Base-by-base conservation (phyloP, 2,113 vertebrate species). In the Bujurquina vittata region DNA sequence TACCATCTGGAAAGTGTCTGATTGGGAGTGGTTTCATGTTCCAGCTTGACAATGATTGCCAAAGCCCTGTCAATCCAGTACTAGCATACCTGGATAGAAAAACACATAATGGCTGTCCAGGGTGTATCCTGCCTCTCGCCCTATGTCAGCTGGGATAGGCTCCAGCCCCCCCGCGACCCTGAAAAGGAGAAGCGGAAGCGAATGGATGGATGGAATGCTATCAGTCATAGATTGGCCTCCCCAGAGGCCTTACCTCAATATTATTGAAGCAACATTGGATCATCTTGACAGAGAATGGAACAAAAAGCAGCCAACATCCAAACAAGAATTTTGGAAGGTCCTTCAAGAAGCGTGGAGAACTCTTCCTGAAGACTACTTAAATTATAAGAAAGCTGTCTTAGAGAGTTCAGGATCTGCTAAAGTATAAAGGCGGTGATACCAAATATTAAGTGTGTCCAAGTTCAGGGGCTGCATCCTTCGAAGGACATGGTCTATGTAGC, bases 191-290 rank as follows among this genome's bases (percentile, higher is more conserved):
- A n/a, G n/a, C n/a, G n/a, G n/a, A n/a, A n/a, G n/a, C n/a, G n/a
- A n/a, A n/a, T n/a, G n/a, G n/a, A n/a, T n/a, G n/a, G n/a, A n/a
- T n/a, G n/a, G 40, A 67, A 67, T 17, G 43, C 40, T 67, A 67
- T 67, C 63, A 46, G 15, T 46, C 43, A 67, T 46, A 22, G 4
- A 46, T 10, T 67, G 40, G 0, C 40, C 22, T 67, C 63, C 37
- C 40, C 0, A 17, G 40, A 46, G 0, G 63, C 22, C 22, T 67
- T 14, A 46, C 22, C 37, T 8, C 40, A 67, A 0, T 67, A 15
- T 22, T 46, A 43, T 1, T 67, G 63, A 67, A 67, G n/a, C 14
- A 67, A 3, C 17, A 22, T 9, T 23, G 40, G 63, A 3, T 67
- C 63, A 46, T 4, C 17, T 14, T 67, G 63, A 11, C 15, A 18